Conservation (phyloP, 2,888 invertebrate species). For the Willowsia nigromaculata region DNA sequence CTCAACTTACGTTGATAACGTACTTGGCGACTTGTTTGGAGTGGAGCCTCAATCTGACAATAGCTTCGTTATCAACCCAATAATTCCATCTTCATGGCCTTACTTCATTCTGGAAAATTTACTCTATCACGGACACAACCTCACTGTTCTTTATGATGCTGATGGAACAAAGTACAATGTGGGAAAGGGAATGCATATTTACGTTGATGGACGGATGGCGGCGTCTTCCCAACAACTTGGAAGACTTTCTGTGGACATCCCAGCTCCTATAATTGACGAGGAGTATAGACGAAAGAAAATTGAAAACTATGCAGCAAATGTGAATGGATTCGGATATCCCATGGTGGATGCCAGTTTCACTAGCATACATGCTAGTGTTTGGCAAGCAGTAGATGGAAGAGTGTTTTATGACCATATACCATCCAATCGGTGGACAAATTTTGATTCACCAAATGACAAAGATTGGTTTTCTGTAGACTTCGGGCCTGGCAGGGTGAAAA, state of each 20-base stretch:
- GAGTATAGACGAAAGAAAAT: constrained; percentile 54
- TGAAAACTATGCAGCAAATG: constrained; percentile 77
- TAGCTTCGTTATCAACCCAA: constrained; percentile 70
- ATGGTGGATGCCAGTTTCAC: constrained; percentile 72
- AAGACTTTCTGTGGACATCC: constrained; percentile 64
- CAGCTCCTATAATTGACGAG: constrained; percentile 54
- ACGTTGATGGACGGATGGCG: constrained; percentile 66
- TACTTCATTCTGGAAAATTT: constrained; percentile 76
- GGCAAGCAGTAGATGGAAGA: constrained; percentile 76
- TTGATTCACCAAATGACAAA: constrained; percentile 49
- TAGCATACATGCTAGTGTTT: constrained; percentile 67
- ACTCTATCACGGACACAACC: constrained; percentile 75
- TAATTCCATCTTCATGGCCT: constrained; percentile 68
- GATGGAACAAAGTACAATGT: constrained; percentile 74
- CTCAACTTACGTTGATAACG: constrained; percentile 76
- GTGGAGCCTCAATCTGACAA: constrained; percentile 72
- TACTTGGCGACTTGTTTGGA: constrained; percentile 76
- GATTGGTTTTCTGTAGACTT: constrained; percentile 77
- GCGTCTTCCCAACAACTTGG: constrained; percentile 59
- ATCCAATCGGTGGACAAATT: constrained; percentile 76
- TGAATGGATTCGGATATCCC: constrained; percentile 73
- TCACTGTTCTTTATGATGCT: constrained; percentile 74
- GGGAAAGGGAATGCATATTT: constrained; percentile 72
- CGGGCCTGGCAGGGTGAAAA: constrained; percentile 74
- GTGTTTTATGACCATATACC: constrained; percentile 76